Base-by-base conservation (phyloP, 2,113 vertebrate species). In the Benitochromis conjunctus region DNA sequence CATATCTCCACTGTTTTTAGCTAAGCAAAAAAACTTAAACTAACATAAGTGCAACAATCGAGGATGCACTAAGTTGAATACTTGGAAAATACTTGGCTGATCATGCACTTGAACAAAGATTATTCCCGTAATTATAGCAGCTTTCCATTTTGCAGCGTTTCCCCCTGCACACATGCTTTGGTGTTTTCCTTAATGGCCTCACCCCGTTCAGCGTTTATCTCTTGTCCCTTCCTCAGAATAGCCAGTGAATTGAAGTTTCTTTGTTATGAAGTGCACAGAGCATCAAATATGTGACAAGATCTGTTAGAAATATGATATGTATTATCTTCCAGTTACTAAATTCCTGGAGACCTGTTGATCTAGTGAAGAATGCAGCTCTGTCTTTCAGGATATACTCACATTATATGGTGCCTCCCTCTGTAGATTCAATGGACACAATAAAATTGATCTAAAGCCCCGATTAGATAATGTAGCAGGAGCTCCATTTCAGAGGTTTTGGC, bases 261-360 rank as follows among this genome's bases (percentile, higher is more conserved):
- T 90, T 26, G 26, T 74, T 46, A 21, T 87, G 57, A 86, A 81
- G 86, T 92, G 83, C 74, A 60, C 12, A 21, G 64, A 57, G 31
- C 29, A 36, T 84, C 86, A 86, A 83, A 84, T 10, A 55, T n/a
- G 53, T 64, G 80, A 74, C 51, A 74, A 54, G 46, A 36, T 86
- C 57, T 91, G 54, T 86, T 82, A 81, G n/a, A 83, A 77, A 86
- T 76, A 87, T 79, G 54, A 89, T 86, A 76, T 36, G 34, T 86
- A 54, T 16, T 64, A 29, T 71, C 36, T 46, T 71, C 24, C 66
- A 80, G n/a, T 76, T 66, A 19, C 18, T 82, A 18, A 84, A 66
- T 69, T 56, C 9, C 14, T 57, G 18, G 53, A 81, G 29, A 82
- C n/a, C 29, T 78, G 48, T 48, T 26, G 10, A 83, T 12, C 55